Base-by-base conservation (phyloP, 2,888 invertebrate genomes). In the Stenodera caucasica region DNA sequence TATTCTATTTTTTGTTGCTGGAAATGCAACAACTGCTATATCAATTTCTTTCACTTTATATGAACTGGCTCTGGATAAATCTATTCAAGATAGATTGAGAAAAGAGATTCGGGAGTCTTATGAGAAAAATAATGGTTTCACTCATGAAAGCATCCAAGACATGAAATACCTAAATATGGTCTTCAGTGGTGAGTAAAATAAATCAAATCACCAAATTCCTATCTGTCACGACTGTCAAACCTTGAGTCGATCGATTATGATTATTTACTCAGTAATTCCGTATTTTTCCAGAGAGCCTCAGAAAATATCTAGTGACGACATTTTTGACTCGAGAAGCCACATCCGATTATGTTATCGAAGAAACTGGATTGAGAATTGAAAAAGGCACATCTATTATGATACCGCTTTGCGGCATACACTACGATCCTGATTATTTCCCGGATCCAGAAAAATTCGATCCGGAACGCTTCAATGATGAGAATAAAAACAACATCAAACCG, bases 11-110 rank as follows among this genome's bases (percentile, higher is more conserved):
- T 85, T 86, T 73, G 77, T 84, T 14, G 87, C 85, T 0, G 86
- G 86, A 0, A 86, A 83, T 70, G 86, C 86, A 75, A 86, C 86
- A 7, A 84, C 85, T 0, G 84, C 85, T 0, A 82, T 85, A 0
- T 84, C 85, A 0, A 78, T 86, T 50, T 82, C 84, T 12, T 85
- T 84, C 69, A 76, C 83, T 12, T 77, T 85, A 33, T 80, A 85
- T 68, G 84, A 84, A 73, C 71, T 86, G 51, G 84, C 84, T 0
- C 78, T 82, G 0, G 76, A 85, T 61, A 82, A 78, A 9, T 75
- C 78, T 0, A 80, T 86, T 0, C 86, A 87, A 73, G 78, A 81
- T 49, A 81, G 75, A 68, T 67, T 86, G 73, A 74, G 84, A 53
- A 63, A 69, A 0, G 86, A 86, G 73, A 81, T 86, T 18, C 65